Evolutionary conservation across 2,797 vertebrate species (phyloP).

Genomic region (Adrianichthys oophorus): DNA sequence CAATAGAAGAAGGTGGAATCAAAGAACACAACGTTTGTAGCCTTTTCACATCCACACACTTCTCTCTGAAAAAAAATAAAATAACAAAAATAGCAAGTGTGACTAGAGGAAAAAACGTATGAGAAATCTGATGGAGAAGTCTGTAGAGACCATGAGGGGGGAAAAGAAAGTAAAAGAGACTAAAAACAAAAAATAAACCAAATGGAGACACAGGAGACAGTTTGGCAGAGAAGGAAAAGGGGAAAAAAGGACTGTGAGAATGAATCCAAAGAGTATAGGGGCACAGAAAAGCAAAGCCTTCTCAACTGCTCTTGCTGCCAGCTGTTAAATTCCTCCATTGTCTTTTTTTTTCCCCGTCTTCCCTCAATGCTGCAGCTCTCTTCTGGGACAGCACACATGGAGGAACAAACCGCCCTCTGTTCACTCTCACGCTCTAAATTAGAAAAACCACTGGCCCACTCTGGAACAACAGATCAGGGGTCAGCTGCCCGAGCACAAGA

Average conservation of each 20-base stretch:
- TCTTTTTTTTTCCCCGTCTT: constrained; percentile 39
- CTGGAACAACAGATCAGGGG: constrained; percentile 52
- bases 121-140: no score
- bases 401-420: constrained; percentile 54
- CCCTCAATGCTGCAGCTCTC: constrained; percentile 17
- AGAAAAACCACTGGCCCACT: constrained; percentile 22
- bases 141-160: not conserved
- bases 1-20: constrained; percentile 19
- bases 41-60: constrained; percentile 11
- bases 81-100: constrained; percentile 25
- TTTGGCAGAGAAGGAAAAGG: not conserved
- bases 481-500: constrained; percentile 29
- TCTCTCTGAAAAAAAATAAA: constrained; percentile 26
- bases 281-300: constrained; percentile 1
- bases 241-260: not conserved
- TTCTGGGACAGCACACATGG: constrained; percentile 32
- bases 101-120: not conserved
- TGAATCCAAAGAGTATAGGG: constrained; percentile 1
- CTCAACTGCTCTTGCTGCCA: constrained; percentile 36
- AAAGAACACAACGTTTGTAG: constrained; percentile 37
- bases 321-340: constrained; percentile 69
- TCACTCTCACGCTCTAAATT: constrained; percentile 9
- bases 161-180: not conserved
- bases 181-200: not conserved
- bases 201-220: not conserved